Conservation (phyloP, 2,113 vertebrate species). For the Nannospalax galili region DNA sequence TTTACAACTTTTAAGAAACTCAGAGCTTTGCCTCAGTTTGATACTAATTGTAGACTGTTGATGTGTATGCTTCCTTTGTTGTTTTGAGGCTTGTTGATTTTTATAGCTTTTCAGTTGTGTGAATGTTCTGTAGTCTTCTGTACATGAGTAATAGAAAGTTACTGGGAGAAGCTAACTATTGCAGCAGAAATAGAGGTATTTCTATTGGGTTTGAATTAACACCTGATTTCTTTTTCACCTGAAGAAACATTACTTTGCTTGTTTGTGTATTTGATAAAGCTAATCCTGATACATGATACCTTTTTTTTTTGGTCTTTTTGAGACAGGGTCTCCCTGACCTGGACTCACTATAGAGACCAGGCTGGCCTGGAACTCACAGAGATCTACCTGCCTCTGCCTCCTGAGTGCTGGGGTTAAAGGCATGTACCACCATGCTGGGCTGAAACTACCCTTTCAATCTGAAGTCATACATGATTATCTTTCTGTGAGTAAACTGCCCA, state of each 20-base stretch:
- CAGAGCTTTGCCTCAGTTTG: not conserved
- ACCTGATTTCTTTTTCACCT: not conserved
- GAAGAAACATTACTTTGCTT: not conserved
- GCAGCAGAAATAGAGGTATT: not conserved
- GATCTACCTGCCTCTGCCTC: too few species aligned
- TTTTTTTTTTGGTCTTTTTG: too few species aligned
- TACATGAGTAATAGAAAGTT: not conserved
- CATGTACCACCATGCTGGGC: too few species aligned
- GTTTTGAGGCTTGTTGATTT: not conserved
- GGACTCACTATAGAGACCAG: too few species aligned
- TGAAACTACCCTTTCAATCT: not conserved
- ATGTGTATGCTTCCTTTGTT: not conserved
- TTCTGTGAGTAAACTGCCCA: not conserved
- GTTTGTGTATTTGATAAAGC: not conserved
- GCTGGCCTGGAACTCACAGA: too few species aligned
- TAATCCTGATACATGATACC: not conserved
- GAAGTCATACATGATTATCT: not conserved
- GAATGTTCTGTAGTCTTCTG: not conserved
- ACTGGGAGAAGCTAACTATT: not conserved
- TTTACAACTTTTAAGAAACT: slow-evolving; percentile 3
- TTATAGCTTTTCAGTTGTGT: not conserved
- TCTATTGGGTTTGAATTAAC: not conserved
- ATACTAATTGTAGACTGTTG: not conserved
- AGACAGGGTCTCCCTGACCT: too few species aligned
- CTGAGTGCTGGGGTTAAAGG: too few species aligned